A percentile compares a stretch with the other conserved stretches of the same genome.
Evolutionary conservation across 1,140 invertebrate genomes (phyloP).

Genomic region (Cryptotermes secundus): DNA sequence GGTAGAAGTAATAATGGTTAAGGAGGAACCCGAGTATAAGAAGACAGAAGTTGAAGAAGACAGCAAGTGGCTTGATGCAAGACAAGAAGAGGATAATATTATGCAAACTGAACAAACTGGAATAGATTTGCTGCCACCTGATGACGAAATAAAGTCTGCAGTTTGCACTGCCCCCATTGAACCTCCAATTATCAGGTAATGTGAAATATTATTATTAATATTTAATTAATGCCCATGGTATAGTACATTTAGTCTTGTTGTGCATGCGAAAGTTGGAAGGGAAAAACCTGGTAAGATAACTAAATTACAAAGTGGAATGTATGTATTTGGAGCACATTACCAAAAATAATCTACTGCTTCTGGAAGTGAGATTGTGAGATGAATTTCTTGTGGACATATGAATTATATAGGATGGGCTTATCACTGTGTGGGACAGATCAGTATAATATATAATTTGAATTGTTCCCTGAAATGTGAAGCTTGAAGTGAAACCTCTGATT

Average conservation of each 20-base stretch:
- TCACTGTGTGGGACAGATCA: too few species aligned
- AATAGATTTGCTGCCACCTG: not conserved
- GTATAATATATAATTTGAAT: too few species aligned
- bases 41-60: not conserved
- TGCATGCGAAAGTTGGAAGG: not conserved
- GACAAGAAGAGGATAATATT: not conserved
- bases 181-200: slow-evolving; percentile 10
- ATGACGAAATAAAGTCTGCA: not conserved
- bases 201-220: not conserved
- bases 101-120: not conserved
- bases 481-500: too few species aligned
- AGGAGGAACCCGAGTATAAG: not conserved
- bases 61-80: not conserved
- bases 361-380: too few species aligned
- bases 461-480: too few species aligned
- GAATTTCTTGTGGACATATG: too few species aligned
- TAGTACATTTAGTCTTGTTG: not conserved
- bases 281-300: slow-evolving; percentile 12
- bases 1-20: slow-evolving; percentile 1
- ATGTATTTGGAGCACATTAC: not conserved
- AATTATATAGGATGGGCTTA: too few species aligned
- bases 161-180: not conserved
- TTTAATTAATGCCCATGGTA: not conserved
- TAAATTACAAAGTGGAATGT: not conserved
- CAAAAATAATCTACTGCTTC: not conserved